Conservation (phyloP, 1,140 invertebrate species). For the Colletes latitarsis region DNA sequence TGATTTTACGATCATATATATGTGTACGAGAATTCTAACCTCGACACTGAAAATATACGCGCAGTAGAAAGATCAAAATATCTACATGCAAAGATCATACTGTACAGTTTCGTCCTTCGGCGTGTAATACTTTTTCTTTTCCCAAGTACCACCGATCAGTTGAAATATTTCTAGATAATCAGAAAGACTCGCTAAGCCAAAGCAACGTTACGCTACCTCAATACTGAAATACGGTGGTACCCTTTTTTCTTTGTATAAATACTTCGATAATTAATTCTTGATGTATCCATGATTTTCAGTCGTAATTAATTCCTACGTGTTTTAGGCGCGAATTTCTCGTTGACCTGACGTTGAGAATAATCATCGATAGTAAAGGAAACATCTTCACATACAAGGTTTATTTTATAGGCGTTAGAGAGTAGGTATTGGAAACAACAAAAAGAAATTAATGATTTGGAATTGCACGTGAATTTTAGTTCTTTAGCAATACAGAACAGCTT, state of each 20-base stretch:
- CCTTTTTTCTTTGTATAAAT: constrained; percentile 29
- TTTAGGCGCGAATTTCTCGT: constrained; percentile 13
- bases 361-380: not conserved
- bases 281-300: constrained; percentile 1
- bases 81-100: constrained; percentile 26
- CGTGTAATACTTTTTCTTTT: constrained; percentile 19
- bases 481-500: constrained; percentile 7
- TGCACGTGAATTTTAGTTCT: constrained; percentile 21
- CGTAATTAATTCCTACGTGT: not conserved
- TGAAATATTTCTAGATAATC: constrained; percentile 46
- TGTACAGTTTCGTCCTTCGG: constrained; percentile 41
- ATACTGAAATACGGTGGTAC: constrained; percentile 48
- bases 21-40: constrained; percentile 8
- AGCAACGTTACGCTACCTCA: constrained; percentile 62
- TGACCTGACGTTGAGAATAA: constrained; percentile 8
- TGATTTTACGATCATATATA: constrained; percentile 40
- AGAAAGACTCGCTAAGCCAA: constrained; percentile 54
- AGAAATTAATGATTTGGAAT: constrained; percentile 24
- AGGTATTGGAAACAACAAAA: not conserved
- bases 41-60: constrained; percentile 22
- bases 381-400: constrained; percentile 8
- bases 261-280: constrained; percentile 18
- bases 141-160: constrained; percentile 46
- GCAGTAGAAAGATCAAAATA: constrained; percentile 33
- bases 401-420: not conserved